Evolutionary conservation across 2,888 invertebrate species (phyloP).

Genomic region (Ormyrus rosae): DNA sequence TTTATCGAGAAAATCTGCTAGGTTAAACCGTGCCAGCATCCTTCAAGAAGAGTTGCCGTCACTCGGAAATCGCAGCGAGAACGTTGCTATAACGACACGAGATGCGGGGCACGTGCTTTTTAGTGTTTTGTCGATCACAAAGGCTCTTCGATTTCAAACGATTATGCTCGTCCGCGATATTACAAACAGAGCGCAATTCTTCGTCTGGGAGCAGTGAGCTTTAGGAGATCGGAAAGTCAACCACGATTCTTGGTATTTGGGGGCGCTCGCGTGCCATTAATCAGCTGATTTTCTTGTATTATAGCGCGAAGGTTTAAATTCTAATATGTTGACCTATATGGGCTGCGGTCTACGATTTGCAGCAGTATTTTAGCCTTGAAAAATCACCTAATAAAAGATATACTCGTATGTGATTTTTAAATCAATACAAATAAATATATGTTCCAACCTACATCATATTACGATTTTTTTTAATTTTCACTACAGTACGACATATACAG

Average conservation of each 20-base stretch:
- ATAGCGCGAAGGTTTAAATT: conserved; percentile 12
- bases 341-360: too few species aligned
- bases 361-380: too few species aligned
- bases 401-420: too few species aligned
- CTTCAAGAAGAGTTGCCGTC: background rate
- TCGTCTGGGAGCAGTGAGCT: background rate
- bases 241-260: too few species aligned
- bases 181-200: conserved; percentile 1
- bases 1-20: conserved; percentile 13
- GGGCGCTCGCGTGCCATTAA: background rate
- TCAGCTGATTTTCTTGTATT: conserved; percentile 30
- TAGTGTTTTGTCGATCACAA: conserved; percentile 30
- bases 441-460: too few species aligned
- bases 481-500: too few species aligned
- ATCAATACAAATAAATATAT: too few species aligned
- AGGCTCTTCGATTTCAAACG: background rate
- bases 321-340: too few species aligned
- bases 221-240: too few species aligned
- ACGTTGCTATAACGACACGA: conserved; percentile 45
- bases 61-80: background rate
- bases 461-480: too few species aligned
- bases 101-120: conserved; percentile 2
- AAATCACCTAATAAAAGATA: too few species aligned
- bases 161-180: background rate
- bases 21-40: conserved; percentile 36